Evolutionary conservation across 2,888 invertebrate species (phyloP).

Genomic region (Resseliella maxima): DNA sequence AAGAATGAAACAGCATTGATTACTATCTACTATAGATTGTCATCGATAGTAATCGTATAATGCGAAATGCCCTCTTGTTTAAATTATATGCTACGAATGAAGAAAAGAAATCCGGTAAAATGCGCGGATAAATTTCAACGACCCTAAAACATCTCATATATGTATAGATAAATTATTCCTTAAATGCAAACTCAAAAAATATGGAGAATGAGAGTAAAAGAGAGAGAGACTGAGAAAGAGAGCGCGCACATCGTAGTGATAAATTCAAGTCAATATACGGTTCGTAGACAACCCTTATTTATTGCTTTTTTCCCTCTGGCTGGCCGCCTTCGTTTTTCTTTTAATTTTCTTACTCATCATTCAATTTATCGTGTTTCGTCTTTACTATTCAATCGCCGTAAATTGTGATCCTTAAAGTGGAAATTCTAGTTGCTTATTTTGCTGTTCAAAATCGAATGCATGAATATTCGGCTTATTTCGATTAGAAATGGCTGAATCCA

Average conservation of each 20-base stretch:
- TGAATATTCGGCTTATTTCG: neutral
- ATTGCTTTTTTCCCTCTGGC: conserved; percentile 52
- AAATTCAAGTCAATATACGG: conserved; percentile 49
- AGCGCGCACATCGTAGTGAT: neutral
- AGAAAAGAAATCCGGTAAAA: neutral
- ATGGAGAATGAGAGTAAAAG: no score
- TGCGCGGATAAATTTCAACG: conserved; percentile 10
- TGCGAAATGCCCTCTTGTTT: neutral
- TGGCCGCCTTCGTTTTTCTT: conserved; percentile 10
- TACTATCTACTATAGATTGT: neutral
- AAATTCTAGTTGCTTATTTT: neutral
- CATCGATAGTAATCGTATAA: conserved; percentile 23
- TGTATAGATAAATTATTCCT: conserved; percentile 22
- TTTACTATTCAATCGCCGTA: conserved; percentile 49
- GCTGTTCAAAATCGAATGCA: conserved; percentile 43
- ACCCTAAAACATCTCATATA: conserved; percentile 26
- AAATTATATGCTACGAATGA: neutral
- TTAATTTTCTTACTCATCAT: conserved; percentile 46
- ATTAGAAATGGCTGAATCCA: neutral
- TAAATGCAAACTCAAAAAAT: conserved; percentile 37
- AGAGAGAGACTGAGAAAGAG: no score
- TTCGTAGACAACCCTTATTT: conserved; percentile 54
- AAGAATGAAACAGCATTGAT: neutral
- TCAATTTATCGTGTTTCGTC: conserved; percentile 48
- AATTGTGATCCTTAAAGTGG: conserved; percentile 44